Percentiles rank a stretch among this genome's conserved stretches.
Evolutionary conservation across 53 echinoderm and acorn worm species (phyloP).

Genomic region (Apostichopus leukothele): DNA sequence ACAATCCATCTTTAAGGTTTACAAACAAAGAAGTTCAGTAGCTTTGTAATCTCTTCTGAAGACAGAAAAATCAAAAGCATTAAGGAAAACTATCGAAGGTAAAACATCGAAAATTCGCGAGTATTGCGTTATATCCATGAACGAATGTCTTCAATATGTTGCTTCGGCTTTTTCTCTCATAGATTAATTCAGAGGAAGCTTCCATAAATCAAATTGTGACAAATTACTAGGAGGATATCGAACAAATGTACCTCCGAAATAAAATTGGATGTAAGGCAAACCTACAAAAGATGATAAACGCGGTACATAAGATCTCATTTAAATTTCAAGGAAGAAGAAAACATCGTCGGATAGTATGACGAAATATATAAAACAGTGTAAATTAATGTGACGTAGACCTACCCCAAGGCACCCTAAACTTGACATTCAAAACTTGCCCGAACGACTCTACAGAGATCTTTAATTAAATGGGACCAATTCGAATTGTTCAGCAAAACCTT

Average conservation of each 20-base stretch:
- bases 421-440: background rate
- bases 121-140: too few relatives aligned
- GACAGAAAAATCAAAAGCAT: too few relatives aligned
- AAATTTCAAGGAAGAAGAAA: background rate
- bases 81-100: too few relatives aligned
- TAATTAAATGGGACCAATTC: background rate
- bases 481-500: background rate
- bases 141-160: too few relatives aligned
- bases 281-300: background rate
- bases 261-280: background rate
- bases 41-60: too few relatives aligned
- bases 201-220: background rate
- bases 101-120: too few relatives aligned
- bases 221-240: background rate
- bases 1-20: too few relatives aligned
- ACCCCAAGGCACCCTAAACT: background rate
- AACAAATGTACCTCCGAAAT: background rate
- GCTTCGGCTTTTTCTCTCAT: background rate
- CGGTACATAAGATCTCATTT: background rate
- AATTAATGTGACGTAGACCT: background rate
- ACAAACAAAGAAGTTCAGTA: too few relatives aligned
- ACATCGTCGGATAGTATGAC: background rate
- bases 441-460: background rate
- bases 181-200: background rate
- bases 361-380: background rate